phyloP scores from a whole-genome alignment of 2,888 invertebrate species.

The Diloba caeruleocephala region DNA sequence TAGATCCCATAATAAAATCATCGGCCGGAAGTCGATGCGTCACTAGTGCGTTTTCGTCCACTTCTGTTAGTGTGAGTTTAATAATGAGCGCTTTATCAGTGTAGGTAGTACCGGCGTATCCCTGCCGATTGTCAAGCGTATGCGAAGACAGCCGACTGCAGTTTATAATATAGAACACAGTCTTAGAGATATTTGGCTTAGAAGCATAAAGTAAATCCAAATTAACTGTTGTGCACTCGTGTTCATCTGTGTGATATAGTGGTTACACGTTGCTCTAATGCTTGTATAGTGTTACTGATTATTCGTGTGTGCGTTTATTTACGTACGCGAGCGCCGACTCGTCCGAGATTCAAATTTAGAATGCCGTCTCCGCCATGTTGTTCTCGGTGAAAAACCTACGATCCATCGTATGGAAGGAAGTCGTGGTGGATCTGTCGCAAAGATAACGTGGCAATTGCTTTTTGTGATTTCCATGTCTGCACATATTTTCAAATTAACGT shows the following conservation, averaged over 20 bases:
- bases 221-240: conserved; percentile 58
- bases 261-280: conserved; percentile 72
- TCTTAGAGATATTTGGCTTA: conserved; percentile 31
- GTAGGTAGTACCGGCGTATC: conserved; percentile 62
- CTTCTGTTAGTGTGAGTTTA: conserved; percentile 79
- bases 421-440: conserved; percentile 75
- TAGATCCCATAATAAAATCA: conserved; percentile 86
- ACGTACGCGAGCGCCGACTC: conserved; percentile 89
- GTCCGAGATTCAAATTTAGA: conserved; percentile 89
- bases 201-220: conserved; percentile 48
- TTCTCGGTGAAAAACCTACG: conserved; percentile 87
- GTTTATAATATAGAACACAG: conserved; percentile 9
- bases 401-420: conserved; percentile 79
- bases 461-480: conserved; percentile 4
- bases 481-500: neutral
- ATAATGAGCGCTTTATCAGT: conserved; percentile 59
- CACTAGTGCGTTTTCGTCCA: conserved; percentile 84
- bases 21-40: conserved; percentile 88
- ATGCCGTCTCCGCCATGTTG: conserved; percentile 89
- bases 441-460: conserved; percentile 50
- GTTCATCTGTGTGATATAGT: conserved; percentile 64
- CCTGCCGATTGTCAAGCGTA: conserved; percentile 55
- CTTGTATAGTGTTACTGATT: conserved; percentile 87
- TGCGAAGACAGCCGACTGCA: conserved; percentile 30
- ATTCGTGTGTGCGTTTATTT: conserved; percentile 89